Evolutionary conservation across 1,140 invertebrate species (phyloP).

Genomic region (Lasioglossum albipes): DNA sequence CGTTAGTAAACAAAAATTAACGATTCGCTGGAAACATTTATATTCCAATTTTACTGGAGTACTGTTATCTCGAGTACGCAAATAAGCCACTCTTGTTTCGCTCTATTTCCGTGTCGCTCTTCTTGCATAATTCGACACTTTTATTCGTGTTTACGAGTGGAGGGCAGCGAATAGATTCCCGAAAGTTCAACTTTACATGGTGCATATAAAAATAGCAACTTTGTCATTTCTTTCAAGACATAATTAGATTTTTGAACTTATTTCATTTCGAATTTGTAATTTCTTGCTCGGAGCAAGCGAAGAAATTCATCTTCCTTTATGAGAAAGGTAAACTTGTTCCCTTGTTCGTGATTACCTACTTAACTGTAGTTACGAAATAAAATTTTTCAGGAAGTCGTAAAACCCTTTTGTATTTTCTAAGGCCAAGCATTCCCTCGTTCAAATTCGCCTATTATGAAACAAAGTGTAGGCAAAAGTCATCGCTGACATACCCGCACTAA

Average conservation of each 20-base stretch:
- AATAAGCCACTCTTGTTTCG: neutral
- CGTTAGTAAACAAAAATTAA: neutral
- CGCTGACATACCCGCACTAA: slow-evolving; percentile 61
- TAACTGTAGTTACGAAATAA: neutral
- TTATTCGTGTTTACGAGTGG: slow-evolving; percentile 19
- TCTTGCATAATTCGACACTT: slow-evolving; percentile 1
- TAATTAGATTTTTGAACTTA: neutral
- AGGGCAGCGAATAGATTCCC: slow-evolving; percentile 32
- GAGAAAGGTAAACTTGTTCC: neutral
- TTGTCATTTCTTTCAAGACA: neutral
- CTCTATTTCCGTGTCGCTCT: neutral
- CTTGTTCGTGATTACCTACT: neutral
- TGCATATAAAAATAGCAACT: neutral
- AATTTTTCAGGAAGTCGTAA: neutral
- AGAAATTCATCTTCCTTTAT: neutral
- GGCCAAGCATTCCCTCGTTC: neutral
- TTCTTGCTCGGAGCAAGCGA: no score
- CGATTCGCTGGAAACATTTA: neutral
- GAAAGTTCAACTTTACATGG: slow-evolving; percentile 31
- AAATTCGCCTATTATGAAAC: neutral
- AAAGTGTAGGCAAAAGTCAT: neutral
- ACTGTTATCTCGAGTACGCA: neutral
- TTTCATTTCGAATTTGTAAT: no score
- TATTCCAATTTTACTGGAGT: neutral
- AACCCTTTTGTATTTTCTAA: neutral